Conservation (phyloP, 92 coral and sea anemone species). For the Epizoanthus scotinus region DNA sequence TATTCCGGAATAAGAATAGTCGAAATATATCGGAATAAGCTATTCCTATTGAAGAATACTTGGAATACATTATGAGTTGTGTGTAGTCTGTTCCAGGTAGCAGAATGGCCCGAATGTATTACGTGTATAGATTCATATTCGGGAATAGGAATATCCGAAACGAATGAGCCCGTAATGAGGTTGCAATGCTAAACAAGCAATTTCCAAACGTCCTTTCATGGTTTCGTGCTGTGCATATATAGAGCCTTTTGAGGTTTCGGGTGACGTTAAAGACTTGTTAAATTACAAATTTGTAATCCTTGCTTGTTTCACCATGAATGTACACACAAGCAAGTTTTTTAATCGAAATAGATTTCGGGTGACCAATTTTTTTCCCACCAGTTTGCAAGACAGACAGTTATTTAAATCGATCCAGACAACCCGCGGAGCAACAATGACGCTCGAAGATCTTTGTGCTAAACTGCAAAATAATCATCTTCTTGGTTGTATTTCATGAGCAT, state of each 20-base stretch:
- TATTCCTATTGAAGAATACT: no score
- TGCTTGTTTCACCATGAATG: slow-evolving; percentile 15
- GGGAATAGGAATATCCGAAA: no score
- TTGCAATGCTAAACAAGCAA: neutral
- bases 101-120: no score
- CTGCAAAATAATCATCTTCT: no score
- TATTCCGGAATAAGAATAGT: no score
- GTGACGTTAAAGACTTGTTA: slow-evolving; percentile 9
- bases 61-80: no score
- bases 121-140: no score
- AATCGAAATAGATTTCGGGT: slow-evolving; percentile 19
- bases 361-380: slow-evolving; percentile 13
- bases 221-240: neutral
- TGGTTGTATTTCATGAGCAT: no score
- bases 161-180: no score
- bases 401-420: neutral
- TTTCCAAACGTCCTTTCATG: neutral
- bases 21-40: no score
- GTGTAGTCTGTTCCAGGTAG: no score
- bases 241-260: slow-evolving; percentile 7
- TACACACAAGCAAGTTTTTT: slow-evolving; percentile 4
- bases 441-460: no score
- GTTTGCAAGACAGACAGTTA: neutral
- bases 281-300: neutral
- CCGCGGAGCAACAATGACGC: neutral